Evolutionary conservation across 2,888 invertebrate genomes (phyloP), one percentile per base, ranked within the genome.

Genomic region (Leptinotarsa juncta): DNA sequence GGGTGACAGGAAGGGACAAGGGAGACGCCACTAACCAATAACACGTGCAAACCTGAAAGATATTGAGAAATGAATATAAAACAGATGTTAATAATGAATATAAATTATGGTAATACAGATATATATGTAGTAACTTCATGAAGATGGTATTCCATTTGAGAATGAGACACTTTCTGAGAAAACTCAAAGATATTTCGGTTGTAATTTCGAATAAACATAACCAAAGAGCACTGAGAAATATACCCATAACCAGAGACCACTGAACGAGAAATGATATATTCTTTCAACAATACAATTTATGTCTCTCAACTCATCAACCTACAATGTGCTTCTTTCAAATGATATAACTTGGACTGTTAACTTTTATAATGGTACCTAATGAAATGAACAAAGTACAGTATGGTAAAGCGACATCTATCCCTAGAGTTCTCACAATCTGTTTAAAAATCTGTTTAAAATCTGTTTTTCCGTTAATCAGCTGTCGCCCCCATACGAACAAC

Each of bases 1-100:
- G 87, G 87, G 85, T 87, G 87, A 86, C 87, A 88, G 83, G 87
- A 85, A 82, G 86, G 86, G 85, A 85, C 87, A 86, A 88, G 84
- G 81, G 85, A 82, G 80, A 86, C 83, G 82, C 86, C 87, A 79
- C 82, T 86, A 82, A 85, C 85, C 86, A 87, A 84, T 82, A 86
- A 84, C 79, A 87, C 80, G 84, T 88, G 86, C 82, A 86, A 81
- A 85, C 88, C 88, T 88, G 87, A 83, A 88, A 88, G 82, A 83
- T 76, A 82, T 75, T 48, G 20, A 49, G 18, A 16, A 20, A 51
- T 69, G 10, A 57, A 18, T 57, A 42, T 18, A 10, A n/a, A 16
- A 23, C 50, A 20, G 5, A 26, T 69, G 10, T 42, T 10, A 12
- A 42, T 42, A 1, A 42, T 0, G 42, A 42, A 42, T 42, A 42